phyloP scores from a whole-genome alignment of 2,113 vertebrate species.

The Polypterus bichir region DNA sequence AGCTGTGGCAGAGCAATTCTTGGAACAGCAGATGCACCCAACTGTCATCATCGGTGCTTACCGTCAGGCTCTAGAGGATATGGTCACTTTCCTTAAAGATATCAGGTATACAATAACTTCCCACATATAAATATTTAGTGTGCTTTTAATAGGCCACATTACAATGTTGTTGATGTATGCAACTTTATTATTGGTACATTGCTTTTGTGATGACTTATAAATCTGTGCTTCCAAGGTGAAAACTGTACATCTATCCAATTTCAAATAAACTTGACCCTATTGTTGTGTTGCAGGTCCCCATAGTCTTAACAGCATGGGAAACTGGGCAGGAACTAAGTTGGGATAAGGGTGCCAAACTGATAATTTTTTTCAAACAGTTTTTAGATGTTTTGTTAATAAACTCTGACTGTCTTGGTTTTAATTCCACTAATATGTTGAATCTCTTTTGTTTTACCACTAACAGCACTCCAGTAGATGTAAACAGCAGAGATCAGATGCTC shows the following conservation, averaged over 20 bases:
- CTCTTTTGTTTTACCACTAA: neutral
- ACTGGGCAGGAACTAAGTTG: neutral
- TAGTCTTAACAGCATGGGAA: neutral
- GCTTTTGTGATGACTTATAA: too few species aligned
- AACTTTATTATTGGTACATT: too few species aligned
- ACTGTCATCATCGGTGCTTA: constrained; percentile 84
- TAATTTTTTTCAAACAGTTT: neutral
- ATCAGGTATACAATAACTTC: constrained; percentile 48
- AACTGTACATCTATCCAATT: too few species aligned
- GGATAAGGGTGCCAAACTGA: neutral
- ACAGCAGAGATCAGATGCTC: constrained; percentile 76
- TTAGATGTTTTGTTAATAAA: neutral
- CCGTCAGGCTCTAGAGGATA: constrained; percentile 77
- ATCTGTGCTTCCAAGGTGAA: too few species aligned
- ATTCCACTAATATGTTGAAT: accelerated
- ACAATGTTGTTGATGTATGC: too few species aligned
- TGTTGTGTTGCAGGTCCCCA: too few species aligned
- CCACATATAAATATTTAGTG: too few species aligned
- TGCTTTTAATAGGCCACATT: too few species aligned
- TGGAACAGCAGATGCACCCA: constrained; percentile 95
- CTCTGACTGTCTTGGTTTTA: neutral
- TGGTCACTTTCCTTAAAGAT: constrained; percentile 65
- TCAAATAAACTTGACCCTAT: too few species aligned
- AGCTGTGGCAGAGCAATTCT: constrained; percentile 81
- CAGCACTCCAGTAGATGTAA: constrained; percentile 72